Evolutionary conservation across 2,888 invertebrate species (phyloP).

Genomic region (Leptopilina drosophilae): DNA sequence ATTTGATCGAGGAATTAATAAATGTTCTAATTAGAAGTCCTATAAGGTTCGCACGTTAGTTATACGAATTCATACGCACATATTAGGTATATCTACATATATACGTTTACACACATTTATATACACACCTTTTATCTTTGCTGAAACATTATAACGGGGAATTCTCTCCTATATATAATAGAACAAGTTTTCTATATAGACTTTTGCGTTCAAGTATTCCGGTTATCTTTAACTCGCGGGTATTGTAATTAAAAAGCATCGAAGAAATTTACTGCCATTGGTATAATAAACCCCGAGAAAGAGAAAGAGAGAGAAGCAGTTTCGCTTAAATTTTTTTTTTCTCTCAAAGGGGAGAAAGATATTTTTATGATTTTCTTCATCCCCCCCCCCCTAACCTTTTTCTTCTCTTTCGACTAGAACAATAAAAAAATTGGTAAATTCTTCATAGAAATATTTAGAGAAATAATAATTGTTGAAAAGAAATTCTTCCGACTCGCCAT

Average conservation of each 20-base stretch:
- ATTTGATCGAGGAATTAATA: background rate
- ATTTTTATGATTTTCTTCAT: background rate
- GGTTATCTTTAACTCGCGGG: slow-evolving; percentile 7
- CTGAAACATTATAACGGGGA: background rate
- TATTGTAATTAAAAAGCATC: slow-evolving; percentile 17
- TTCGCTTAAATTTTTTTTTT: background rate
- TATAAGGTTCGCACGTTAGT: background rate
- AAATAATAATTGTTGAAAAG: too few relatives aligned
- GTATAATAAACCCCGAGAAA: background rate
- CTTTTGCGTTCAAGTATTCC: background rate
- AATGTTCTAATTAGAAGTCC: background rate
- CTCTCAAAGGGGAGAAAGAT: too few relatives aligned
- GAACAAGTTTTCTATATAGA: slow-evolving; percentile 3
- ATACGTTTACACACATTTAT: background rate
- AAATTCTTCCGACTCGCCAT: too few relatives aligned
- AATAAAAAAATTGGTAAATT: background rate
- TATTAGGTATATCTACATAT: too few relatives aligned
- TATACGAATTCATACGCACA: background rate
- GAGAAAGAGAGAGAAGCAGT: background rate
- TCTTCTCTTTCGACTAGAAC: background rate
- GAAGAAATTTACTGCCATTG: slow-evolving; percentile 22
- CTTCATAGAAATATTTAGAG: slow-evolving; percentile 16
- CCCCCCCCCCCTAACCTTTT: too few relatives aligned
- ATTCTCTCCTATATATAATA: background rate
- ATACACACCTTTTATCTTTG: background rate